These are phyloP conservation scores for Calliphora vomitoria DNA, from an alignment of 2,888 invertebrate genomes.

Conservation along the genomic window DNA sequence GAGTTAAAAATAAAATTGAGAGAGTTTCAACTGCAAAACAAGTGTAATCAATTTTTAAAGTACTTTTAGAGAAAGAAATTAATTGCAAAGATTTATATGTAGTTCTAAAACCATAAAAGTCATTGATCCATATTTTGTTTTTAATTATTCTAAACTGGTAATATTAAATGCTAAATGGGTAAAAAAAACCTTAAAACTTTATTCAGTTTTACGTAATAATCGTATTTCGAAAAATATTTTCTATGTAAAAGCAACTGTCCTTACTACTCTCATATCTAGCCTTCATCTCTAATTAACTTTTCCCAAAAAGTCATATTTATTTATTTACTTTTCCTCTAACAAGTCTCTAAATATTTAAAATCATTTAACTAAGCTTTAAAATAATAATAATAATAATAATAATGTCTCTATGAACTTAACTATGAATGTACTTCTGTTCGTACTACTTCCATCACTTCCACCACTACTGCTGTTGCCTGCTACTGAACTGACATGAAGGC, in stretches of 20 bases:
- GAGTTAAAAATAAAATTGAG: too few relatives aligned
- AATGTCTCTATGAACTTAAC: background rate
- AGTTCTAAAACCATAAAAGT: too few relatives aligned
- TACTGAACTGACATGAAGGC: background rate
- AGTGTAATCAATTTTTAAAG: too few relatives aligned
- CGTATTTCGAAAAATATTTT: too few relatives aligned
- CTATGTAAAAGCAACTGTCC: background rate
- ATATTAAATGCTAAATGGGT: too few relatives aligned
- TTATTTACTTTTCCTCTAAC: constrained; percentile 42
- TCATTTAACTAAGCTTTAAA: constrained; percentile 38
- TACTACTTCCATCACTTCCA: background rate
- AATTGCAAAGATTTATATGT: too few relatives aligned
- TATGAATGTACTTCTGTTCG: background rate
- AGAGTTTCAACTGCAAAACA: too few relatives aligned
- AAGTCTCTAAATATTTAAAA: constrained; percentile 46
- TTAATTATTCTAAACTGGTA: too few relatives aligned
- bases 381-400: constrained; percentile 31
- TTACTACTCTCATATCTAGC: background rate
- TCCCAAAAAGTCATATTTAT: constrained; percentile 43
- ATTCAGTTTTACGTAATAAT: too few relatives aligned
- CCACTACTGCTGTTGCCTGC: background rate
- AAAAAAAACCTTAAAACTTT: too few relatives aligned
- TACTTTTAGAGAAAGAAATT: too few relatives aligned
- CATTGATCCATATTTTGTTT: too few relatives aligned
- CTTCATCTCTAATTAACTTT: constrained; percentile 41